Conservation (phyloP, 1,140 invertebrate genomes). For the Camponotus pennsylvanicus region DNA sequence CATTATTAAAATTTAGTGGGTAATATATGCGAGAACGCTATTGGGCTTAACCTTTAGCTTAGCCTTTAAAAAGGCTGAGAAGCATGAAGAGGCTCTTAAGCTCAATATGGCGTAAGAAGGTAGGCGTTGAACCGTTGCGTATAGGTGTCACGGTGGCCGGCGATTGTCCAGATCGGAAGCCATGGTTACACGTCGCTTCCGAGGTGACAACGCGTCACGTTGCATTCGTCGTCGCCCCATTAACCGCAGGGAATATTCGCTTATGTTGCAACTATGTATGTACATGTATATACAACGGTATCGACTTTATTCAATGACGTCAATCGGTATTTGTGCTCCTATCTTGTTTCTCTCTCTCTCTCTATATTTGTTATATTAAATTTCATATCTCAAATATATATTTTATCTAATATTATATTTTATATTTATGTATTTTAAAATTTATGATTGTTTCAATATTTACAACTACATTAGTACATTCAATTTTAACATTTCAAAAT, state of each 20-base stretch:
- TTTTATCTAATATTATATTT: not conserved
- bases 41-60: conserved; percentile 1
- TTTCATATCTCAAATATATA: not conserved
- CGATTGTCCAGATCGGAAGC: conserved; percentile 28
- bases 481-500: not conserved
- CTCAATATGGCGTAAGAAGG: conserved; percentile 41
- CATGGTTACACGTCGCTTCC: not conserved
- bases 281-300: not conserved
- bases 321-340: not conserved
- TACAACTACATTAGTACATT: not conserved
- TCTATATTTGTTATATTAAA: conserved; percentile 4
- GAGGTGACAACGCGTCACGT: conserved; percentile 29
- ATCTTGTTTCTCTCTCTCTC: not conserved
- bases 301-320: conserved; percentile 15
- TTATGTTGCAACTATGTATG: not conserved
- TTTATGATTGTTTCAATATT: not conserved
- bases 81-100: conserved; percentile 52
- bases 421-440: not conserved
- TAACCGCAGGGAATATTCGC: not conserved
- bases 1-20: conserved; percentile 41
- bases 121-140: conserved; percentile 26
- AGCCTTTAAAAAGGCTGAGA: conserved; percentile 44
- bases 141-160: conserved; percentile 16
- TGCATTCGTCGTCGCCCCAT: not conserved
- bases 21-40: conserved; percentile 8